Evolutionary conservation across 1,140 invertebrate species (phyloP).

Genomic region (Papilio polyxenes): DNA sequence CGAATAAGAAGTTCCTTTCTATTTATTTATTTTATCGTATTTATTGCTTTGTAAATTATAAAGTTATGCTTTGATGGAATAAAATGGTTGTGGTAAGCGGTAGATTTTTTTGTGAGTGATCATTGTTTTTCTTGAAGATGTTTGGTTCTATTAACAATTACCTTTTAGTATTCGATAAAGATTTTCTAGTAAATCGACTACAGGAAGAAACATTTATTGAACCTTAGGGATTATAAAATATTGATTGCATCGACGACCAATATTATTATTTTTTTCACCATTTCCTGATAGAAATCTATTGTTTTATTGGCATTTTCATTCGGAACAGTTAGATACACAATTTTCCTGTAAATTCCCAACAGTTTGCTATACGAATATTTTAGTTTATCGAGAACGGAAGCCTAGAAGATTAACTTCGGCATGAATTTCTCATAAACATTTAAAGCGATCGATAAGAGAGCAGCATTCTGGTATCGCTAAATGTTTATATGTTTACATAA

Average conservation of each 20-base stretch:
- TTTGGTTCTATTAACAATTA: no score
- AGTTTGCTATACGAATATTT: conserved; percentile 48
- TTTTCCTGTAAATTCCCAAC: conserved; percentile 25
- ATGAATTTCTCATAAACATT: conserved; percentile 60
- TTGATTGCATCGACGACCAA: no score
- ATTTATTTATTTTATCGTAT: background rate
- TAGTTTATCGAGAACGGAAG: conserved; percentile 61
- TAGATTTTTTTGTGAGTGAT: background rate
- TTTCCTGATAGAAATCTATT: background rate
- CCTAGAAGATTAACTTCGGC: conserved; percentile 55
- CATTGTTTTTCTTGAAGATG: no score
- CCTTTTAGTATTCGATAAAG: no score
- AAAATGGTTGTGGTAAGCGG: no score
- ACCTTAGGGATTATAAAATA: no score
- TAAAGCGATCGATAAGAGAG: conserved; percentile 49
- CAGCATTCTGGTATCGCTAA: background rate
- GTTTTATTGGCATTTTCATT: conserved; percentile 19
- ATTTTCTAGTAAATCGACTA: no score
- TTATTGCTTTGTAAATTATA: background rate
- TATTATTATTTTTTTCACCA: background rate
- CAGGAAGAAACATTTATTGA: no score
- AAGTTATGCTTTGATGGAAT: no score
- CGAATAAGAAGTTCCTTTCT: conserved; percentile 10
- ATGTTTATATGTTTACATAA: background rate
- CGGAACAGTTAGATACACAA: conserved; percentile 12